Evolutionary conservation across 2,797 vertebrate species (phyloP), one percentile per base, ranked within the genome.

Genomic region (Microcaecilia unicolor): DNA sequence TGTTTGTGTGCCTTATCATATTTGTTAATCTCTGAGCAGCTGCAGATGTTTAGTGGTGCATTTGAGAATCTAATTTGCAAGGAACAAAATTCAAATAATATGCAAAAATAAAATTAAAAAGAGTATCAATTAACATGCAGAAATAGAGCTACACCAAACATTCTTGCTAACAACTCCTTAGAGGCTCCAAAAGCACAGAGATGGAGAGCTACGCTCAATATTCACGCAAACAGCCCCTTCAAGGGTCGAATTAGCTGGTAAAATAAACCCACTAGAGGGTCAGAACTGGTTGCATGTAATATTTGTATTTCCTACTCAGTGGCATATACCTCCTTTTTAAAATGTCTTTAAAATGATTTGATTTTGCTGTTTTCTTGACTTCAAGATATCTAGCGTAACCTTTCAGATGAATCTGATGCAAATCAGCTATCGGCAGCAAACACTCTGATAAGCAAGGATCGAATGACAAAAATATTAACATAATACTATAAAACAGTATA

Each of bases 51-150:
- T 46, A 24, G 25, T 51, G 10, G 13, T 26, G 18, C 46, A 57
- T 22, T 51, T 59, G 28, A 41, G 46, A 44, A 44, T 40, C 45
- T 60, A 29, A 74, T 67, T 74, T 62, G 51, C 49, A 59, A 38
- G 25, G 41, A 34, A 60, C 40, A 37, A 51, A 58, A 71, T 58
- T 67, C 54, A 65, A 68, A 70, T 56, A 58, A 64, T 56, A 67
- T 70, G 63, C 65, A 63, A 46, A 63, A 63, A 41, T 55, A 51
- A 64, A 62, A 73, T 59, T 69, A 54, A 67, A 52, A 59, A 61
- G 56, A 37, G 62, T 61, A 63, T 57, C 59, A 74, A 70, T 79
- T 79, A 79, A 37, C 61, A 71, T 61, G 66, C 53, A 66, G 61
- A 76, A 75, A 48, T 48, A 41, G 42, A 64, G 48, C 23, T 34